phyloP scores from a whole-genome alignment of 2,797 vertebrate species.

The Gymnothorax javanicus region DNA sequence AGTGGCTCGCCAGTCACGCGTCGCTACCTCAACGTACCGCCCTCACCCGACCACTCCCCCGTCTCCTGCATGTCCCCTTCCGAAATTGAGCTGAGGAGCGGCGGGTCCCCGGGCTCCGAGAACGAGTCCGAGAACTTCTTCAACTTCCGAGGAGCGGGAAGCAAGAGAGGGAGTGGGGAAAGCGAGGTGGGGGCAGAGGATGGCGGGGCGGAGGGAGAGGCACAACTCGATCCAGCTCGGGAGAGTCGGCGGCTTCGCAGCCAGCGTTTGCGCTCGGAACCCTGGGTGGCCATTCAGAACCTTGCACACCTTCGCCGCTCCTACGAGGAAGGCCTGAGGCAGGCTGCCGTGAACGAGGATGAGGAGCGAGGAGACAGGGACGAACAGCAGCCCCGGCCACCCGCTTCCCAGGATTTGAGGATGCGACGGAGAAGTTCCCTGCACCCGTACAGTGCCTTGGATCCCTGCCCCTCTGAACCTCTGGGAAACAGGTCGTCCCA shows the following conservation, averaged over 20 bases:
- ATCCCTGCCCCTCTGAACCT: slow-evolving; percentile 12
- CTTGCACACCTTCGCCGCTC: slow-evolving; percentile 59
- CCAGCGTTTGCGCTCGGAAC: slow-evolving; percentile 60
- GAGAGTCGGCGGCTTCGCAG: slow-evolving; percentile 39
- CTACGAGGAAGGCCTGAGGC: slow-evolving; percentile 52
- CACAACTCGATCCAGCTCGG: background rate
- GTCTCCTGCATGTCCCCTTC: slow-evolving; percentile 75
- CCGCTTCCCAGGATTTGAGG: background rate
- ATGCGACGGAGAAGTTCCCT: slow-evolving; percentile 2
- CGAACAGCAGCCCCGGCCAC: background rate
- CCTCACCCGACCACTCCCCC: slow-evolving; percentile 59
- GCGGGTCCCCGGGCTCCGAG: slow-evolving; percentile 60
- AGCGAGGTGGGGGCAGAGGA: too few species aligned
- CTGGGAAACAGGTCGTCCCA: background rate
- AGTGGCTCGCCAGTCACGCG: slow-evolving; percentile 52
- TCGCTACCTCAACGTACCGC: slow-evolving; percentile 62
- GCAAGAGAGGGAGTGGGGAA: slow-evolving; percentile 18
- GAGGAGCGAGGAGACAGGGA: slow-evolving; percentile 19
- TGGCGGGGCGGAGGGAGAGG: slow-evolving; percentile 43
- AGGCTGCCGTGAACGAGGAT: slow-evolving; percentile 34
- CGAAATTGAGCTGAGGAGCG: slow-evolving; percentile 70
- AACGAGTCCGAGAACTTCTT: slow-evolving; percentile 63
- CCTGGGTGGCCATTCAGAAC: slow-evolving; percentile 64
- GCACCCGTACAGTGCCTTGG: background rate
- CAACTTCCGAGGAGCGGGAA: slow-evolving; percentile 61